Conservation (phyloP, 2,888 invertebrate species). For the Ametastegia equiseti region DNA sequence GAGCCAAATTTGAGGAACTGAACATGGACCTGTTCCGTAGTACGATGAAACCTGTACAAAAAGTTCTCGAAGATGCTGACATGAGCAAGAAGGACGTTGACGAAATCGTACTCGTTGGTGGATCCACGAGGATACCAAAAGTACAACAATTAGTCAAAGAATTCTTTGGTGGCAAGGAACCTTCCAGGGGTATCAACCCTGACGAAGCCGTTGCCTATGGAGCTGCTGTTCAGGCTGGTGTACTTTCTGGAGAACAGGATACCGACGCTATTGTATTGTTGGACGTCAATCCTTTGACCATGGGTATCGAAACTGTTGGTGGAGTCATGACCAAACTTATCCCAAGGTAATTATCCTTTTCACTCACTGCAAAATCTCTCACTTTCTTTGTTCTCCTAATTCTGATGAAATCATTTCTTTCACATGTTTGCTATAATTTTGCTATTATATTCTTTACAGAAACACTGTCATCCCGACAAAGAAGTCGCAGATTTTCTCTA, state of each 20-base stretch:
- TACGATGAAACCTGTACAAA: conserved; percentile 85
- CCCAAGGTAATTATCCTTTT: conserved; percentile 77
- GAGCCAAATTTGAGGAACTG: conserved; percentile 99
- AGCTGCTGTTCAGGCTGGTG: conserved; percentile 99
- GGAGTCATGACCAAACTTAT: conserved; percentile 99
- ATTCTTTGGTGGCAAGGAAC: conserved; percentile 98
- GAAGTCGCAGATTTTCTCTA: conserved; percentile 99
- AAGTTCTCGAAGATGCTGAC: conserved; percentile 98
- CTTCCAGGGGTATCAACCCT: conserved; percentile 98
- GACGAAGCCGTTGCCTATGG: conserved; percentile 99
- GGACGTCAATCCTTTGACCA: conserved; percentile 98
- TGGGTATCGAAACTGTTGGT: conserved; percentile 99
- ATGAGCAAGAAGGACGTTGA: conserved; percentile 99
- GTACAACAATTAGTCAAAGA: conserved; percentile 95
- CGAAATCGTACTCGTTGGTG: conserved; percentile 99
- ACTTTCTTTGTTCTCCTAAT: background rate
- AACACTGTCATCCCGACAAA: conserved; percentile 99
- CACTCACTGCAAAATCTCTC: background rate
- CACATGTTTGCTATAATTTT: too few species aligned
- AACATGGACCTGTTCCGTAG: conserved; percentile 87
- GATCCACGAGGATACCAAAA: conserved; percentile 99
- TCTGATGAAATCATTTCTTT: too few species aligned
- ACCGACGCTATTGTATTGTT: conserved; percentile 97
- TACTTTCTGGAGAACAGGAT: conserved; percentile 97
- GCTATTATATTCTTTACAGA: conserved; percentile 72